Evolutionary conservation across 1,140 invertebrate genomes (phyloP), one percentile per base, ranked within the genome.

Genomic region (Drosophila setifemur): DNA sequence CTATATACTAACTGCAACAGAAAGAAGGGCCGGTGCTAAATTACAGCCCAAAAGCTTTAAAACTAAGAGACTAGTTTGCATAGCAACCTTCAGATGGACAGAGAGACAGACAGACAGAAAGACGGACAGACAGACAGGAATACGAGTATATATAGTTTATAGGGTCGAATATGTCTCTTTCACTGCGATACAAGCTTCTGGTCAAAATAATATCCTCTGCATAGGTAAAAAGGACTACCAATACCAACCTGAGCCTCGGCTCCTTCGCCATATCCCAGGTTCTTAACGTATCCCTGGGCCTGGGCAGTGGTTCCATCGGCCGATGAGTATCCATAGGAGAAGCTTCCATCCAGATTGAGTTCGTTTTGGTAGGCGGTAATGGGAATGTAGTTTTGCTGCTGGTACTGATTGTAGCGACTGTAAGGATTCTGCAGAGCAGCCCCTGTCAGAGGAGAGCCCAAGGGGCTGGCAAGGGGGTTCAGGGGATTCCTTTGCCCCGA

Each of bases 251-350:
- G 90, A 11, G 91, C 91, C 57, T 92, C 92, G 0, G 91, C 88
- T 3, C 81, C 88, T 44, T 93, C 91, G 47, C 91, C 91, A 31
- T 91, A 85, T 3, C 92, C 92, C 5, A 91, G 77, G 70, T 92
- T 92, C 74, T 93, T 93, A 26, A 93, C 75, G 57, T 91, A 92
- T 11, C 93, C 93, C 66, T 91, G 91, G 11, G 93, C 93, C 68
- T 93, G 91, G 3, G 91, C 93, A 23, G 91, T 91, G 52, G 93
- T 93, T 11, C 93, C 93, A 83, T 94, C 93, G 4, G 91, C 93
- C 18, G 93, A 92, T 29, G 93, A 86, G 71, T 94, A 95, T 23
- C 90, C 90, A 23, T 90, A 90, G 9, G 74, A 73, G 45, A 90
- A 90, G 67, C 93, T 94, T 28, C 92, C 93, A 61, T 93, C 93